Conservation (phyloP, 2,797 vertebrate genomes). For the Sternarchorhynchus goeldii region DNA sequence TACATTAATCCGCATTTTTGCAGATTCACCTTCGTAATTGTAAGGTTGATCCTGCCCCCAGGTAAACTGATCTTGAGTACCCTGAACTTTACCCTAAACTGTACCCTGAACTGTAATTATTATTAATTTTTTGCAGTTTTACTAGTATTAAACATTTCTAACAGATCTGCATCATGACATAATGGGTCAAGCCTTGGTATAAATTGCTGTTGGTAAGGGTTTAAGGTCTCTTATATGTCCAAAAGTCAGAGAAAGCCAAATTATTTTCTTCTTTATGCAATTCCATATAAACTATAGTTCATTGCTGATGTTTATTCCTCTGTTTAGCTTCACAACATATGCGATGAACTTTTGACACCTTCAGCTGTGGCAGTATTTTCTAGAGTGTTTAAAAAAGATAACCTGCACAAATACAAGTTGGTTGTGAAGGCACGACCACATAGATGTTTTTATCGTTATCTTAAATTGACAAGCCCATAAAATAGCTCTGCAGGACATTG, state of each 20-base stretch:
- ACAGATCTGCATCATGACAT: not conserved
- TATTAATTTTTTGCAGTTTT: not conserved
- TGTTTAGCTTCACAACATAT: not conserved
- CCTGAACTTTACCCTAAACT: not conserved
- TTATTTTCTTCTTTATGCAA: conserved; percentile 1
- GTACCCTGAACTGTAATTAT: not conserved
- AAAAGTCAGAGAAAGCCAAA: not conserved
- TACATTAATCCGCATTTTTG: conserved; percentile 26
- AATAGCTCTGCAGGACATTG: conserved; percentile 40
- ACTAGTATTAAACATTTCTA: not conserved
- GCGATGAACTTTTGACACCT: conserved; percentile 23
- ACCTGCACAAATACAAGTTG: conserved; percentile 30
- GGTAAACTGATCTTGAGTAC: conserved; percentile 5
- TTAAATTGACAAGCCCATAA: conserved; percentile 24
- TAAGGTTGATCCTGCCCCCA: conserved; percentile 8
- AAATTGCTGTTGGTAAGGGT: not conserved
- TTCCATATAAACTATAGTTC: not conserved
- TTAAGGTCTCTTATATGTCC: not conserved
- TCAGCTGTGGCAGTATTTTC: conserved; percentile 27
- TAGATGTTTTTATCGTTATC: conserved; percentile 25
- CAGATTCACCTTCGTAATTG: conserved; percentile 11
- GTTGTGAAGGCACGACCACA: conserved; percentile 44
- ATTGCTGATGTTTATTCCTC: too few relatives aligned
- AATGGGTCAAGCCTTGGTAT: conserved; percentile 1
- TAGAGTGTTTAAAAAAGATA: conserved; percentile 19